Evolutionary conservation across 1,140 invertebrate species (phyloP).

Genomic region (Lepidurus arcticus): DNA sequence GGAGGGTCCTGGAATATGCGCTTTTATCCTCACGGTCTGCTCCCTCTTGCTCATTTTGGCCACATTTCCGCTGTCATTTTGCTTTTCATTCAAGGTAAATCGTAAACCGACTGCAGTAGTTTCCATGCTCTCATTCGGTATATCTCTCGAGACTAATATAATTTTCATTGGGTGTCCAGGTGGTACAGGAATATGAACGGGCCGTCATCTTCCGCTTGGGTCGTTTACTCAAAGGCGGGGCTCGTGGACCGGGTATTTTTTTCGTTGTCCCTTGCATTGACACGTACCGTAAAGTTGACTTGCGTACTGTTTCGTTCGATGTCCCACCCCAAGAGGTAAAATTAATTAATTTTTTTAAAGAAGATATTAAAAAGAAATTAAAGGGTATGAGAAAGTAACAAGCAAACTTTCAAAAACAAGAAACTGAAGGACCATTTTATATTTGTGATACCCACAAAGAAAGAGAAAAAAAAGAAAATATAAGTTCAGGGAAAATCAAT

Average conservation of each 20-base stretch:
- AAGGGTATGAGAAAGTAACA: not conserved
- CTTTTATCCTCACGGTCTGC: conserved; percentile 69
- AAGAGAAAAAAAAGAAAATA: not conserved
- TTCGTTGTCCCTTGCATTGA: conserved; percentile 88
- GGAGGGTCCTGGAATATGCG: conserved; percentile 59
- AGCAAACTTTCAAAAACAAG: not conserved
- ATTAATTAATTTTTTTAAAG: conserved; percentile 33
- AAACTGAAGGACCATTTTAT: not conserved
- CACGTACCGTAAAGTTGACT: conserved; percentile 78
- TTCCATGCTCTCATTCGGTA: not conserved
- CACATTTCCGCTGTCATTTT: conserved; percentile 77
- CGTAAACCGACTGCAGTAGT: conserved; percentile 23
- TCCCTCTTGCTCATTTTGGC: conserved; percentile 67
- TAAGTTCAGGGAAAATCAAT: not conserved
- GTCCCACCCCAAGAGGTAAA: conserved; percentile 90
- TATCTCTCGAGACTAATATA: not conserved
- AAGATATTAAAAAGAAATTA: not conserved
- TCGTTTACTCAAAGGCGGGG: conserved; percentile 76
- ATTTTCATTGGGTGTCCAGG: conserved; percentile 50
- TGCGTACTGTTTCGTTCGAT: conserved; percentile 80
- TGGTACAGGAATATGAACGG: conserved; percentile 83
- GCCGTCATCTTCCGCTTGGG: conserved; percentile 86
- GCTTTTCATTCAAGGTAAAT: conserved; percentile 73
- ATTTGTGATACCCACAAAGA: not conserved
- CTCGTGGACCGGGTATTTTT: conserved; percentile 82